These are phyloP conservation scores for Hystrix cristata DNA, from an alignment of 2,113 vertebrate species.

Conservation along the genomic window DNA sequence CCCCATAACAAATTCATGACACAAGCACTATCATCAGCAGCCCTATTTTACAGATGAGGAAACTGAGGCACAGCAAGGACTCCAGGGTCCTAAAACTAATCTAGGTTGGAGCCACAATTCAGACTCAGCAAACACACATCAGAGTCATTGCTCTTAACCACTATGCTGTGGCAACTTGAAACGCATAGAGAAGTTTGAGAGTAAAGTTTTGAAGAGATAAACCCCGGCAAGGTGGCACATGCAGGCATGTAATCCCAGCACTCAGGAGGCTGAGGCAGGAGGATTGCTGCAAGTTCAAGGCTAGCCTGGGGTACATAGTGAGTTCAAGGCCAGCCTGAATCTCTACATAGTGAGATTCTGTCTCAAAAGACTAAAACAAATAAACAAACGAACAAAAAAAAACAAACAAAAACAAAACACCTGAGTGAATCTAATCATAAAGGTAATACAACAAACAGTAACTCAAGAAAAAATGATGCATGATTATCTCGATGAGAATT, in stretches of 20 bases:
- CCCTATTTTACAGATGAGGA: neutral
- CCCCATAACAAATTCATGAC: neutral
- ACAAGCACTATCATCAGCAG: neutral
- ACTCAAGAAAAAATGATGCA: neutral
- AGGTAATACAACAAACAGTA: neutral
- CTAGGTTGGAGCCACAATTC: neutral
- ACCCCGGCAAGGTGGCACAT: no score
- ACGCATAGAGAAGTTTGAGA: slow-evolving; percentile 30
- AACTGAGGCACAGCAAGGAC: neutral
- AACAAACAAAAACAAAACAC: neutral
- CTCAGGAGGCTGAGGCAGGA: no score
- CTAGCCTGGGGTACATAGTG: no score
- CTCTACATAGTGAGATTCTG: no score
- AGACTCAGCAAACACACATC: neutral
- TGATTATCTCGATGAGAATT: neutral
- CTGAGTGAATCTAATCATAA: neutral
- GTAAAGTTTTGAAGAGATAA: neutral
- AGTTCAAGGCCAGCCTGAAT: no score
- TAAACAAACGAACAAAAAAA: no score
- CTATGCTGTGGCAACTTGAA: neutral
- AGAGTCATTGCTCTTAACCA: neutral
- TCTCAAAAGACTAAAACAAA: no score
- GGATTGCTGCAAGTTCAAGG: no score
- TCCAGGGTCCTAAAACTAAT: neutral
- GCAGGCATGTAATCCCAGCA: no score